A percentile compares a stretch with the other conserved stretches of the same genome.
These are phyloP conservation scores for Drosophila watanabei DNA, from an alignment of 1,140 invertebrate genomes.

Conservation along the genomic window DNA sequence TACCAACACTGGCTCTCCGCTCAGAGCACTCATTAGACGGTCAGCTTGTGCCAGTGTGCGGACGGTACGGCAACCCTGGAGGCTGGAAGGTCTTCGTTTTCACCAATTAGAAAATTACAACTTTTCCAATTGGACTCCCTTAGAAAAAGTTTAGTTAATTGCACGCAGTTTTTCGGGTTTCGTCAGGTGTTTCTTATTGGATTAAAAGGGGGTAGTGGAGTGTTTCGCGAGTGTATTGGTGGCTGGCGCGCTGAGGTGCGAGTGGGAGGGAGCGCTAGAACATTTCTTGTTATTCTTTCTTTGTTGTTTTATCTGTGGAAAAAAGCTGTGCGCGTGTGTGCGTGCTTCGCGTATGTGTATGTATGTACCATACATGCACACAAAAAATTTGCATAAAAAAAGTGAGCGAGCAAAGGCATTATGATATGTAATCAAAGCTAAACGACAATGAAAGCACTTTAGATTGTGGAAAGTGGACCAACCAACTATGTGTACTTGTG, in stretches of 20 bases:
- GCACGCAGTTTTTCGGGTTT: slow-evolving; percentile 55
- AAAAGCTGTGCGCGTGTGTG: slow-evolving; percentile 54
- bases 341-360: slow-evolving; percentile 16
- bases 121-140: slow-evolving; percentile 38
- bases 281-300: slow-evolving; percentile 76
- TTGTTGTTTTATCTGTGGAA: slow-evolving; percentile 79
- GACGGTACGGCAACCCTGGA: slow-evolving; percentile 53
- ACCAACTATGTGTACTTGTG: slow-evolving; percentile 19
- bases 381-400: slow-evolving; percentile 62
- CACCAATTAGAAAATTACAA: slow-evolving; percentile 55
- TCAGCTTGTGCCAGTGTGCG: slow-evolving; percentile 31
- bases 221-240: slow-evolving; percentile 46
- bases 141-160: slow-evolving; percentile 32
- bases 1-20: slow-evolving; percentile 30
- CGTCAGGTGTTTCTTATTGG: slow-evolving; percentile 59
- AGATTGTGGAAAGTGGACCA: slow-evolving; percentile 18
- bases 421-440: slow-evolving; percentile 55
- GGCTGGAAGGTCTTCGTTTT: slow-evolving; percentile 48
- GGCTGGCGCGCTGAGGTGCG: slow-evolving; percentile 34
- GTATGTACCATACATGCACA: slow-evolving; percentile 67
- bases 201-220: slow-evolving; percentile 8
- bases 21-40: slow-evolving; percentile 31
- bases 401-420: slow-evolving; percentile 35
- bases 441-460: slow-evolving; percentile 43
- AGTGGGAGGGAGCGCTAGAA: slow-evolving; percentile 55